Evolutionary conservation across 2,113 vertebrate species (phyloP), one percentile per base, ranked within the genome.

Genomic region (Coturnix japonica): DNA sequence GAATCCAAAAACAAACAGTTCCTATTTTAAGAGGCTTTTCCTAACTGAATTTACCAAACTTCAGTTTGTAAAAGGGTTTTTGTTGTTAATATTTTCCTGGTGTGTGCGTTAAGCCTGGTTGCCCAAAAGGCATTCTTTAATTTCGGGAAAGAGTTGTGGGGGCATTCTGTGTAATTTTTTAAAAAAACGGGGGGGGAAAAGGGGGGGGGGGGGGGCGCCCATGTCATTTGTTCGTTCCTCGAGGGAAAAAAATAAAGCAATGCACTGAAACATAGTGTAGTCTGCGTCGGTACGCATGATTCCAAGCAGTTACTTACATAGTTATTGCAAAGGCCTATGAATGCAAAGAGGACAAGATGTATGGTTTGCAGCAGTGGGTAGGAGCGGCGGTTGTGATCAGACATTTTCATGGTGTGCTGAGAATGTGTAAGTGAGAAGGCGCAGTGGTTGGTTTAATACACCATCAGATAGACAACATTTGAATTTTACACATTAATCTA

Each of bases 401-500:
- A 39, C 43, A 43, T 54, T 79, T 93, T 84, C 94, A 80, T 82
- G 41, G 80, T 94, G 51, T 60, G 75, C 59, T n/a, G n/a, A n/a
- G n/a, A 81, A 84, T 64, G 31, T 79, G 77, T 44, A n/a, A 79
- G 59, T 73, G 60, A 92, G 87, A 76, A 73, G 66, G 53, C 74
- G 80, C 46, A 66, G 60, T 16, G 89, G n/a, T 49, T 80, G 60
- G 7, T 93, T 95, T 94, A 94, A 95, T 92, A 67, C 30, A 89
- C 77, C 74, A 73, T 53, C 47, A 91, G 73, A 85, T 54, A 92
- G 84, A 88, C 81, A 91, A 13, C 25, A 37, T 90, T 90, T 65
- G 60, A 89, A 85, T n/a, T 85, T 74, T 69, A 93, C 91, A 92
- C 7, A 46, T 91, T 77, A 63, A 35, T 89, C 64, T 60, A 93